Base-by-base conservation (phyloP, 2,113 vertebrate species). In the Zosterops lateralis region DNA sequence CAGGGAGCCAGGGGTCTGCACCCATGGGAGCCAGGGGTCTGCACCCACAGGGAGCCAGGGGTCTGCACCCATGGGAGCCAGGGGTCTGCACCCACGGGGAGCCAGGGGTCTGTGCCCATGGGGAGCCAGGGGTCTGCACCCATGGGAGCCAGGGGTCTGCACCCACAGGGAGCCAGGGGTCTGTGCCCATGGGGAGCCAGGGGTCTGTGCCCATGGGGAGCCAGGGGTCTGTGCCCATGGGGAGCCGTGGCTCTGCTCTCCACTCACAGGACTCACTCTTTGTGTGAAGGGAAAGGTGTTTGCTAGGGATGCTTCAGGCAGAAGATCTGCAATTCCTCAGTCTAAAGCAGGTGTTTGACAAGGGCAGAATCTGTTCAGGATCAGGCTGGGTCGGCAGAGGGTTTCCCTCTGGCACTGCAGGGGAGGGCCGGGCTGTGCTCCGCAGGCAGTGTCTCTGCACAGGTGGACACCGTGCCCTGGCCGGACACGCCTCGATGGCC, bases 401-500 rank as follows among this genome's bases (percentile, higher is more conserved):
- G 26, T 57, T 89, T 61, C 68, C 66, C 11, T 1, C 36, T 3
- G 38, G 60, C 66, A 77, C 47, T 1, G 7, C 45, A 31, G 53
- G 24, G 19, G 12, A 56, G 36, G 44, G 62, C 60, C 10, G 31
- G 45, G 56, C 78, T 0, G 40, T 24, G 40, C 36, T 21, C 28
- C 54, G 17, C 1, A 0, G 53, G 10, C 72, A 6, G 29, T 1
- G 19, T 48, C 57, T 54, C 29, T 31, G 67, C 71, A 9, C 1
- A 0, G 19, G 13, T 1, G 18, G 53, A 6, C 8, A 0, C 51
- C 3, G 29, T 17, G 31, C 32, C 84, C 57, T 2, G 1, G 42
- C 40, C 70, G 48, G 44, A 13, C 0, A 0, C 0, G 0, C 57
- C 5, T 8, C 1, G 20, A 56, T 4, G 32, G 19, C 40, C 40